phyloP scores from a whole-genome alignment of 37 sponge, comb jelly and placozoan genomes.

The Axinella damicornis region DNA sequence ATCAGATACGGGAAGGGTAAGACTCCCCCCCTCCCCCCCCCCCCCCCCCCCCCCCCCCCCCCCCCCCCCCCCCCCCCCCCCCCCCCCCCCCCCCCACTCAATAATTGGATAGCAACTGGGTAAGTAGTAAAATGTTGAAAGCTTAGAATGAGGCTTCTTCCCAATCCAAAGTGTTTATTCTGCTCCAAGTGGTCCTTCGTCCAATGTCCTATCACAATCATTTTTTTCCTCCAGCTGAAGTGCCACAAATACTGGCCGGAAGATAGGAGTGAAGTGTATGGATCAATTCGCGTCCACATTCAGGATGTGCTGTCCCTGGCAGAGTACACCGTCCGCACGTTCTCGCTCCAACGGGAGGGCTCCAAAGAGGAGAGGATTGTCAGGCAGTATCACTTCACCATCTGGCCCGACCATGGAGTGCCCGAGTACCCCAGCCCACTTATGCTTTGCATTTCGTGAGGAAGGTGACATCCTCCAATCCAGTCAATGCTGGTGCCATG shows the following conservation, averaged over 20 bases:
- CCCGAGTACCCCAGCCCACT: conserved; percentile 88
- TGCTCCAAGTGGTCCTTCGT: too few relatives aligned
- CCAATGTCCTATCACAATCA: too few relatives aligned
- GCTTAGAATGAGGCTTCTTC: too few relatives aligned
- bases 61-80: too few relatives aligned
- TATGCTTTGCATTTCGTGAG: conserved; percentile 79
- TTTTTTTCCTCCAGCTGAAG: conserved; percentile 47
- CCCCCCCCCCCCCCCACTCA: too few relatives aligned
- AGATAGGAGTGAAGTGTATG: conserved; percentile 44
- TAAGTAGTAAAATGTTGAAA: too few relatives aligned
- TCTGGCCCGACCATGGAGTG: conserved; percentile 98
- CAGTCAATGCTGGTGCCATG: conserved; percentile 57
- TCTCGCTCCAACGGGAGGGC: conserved; percentile 58
- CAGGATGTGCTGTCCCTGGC: conserved; percentile 77
- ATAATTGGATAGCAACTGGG: too few relatives aligned
- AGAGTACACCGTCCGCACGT: conserved; percentile 85
- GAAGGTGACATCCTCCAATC: conserved; percentile 63
- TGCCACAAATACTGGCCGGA: conserved; percentile 92
- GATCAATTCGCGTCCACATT: conserved; percentile 57
- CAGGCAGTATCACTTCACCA: conserved; percentile 85
- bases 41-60: too few relatives aligned
- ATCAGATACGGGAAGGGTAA: too few relatives aligned
- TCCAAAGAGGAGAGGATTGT: conserved; percentile 76
- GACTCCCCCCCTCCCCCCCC: too few relatives aligned
- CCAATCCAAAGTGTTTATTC: too few relatives aligned